Conservation (phyloP, 92 coral and sea anemone genomes). For the Palythoa caribaeorum region DNA sequence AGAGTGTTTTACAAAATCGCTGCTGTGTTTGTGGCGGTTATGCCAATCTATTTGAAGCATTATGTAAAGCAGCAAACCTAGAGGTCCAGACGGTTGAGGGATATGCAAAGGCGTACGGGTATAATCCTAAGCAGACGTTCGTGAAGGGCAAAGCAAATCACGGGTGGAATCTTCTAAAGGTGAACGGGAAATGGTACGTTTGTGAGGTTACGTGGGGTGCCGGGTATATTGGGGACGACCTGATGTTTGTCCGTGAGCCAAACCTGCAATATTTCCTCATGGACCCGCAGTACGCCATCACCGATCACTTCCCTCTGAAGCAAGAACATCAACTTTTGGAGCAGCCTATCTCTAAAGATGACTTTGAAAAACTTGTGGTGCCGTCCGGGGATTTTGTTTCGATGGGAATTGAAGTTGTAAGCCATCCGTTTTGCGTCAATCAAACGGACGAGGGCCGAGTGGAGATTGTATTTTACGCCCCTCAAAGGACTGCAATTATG, state of each 20-base stretch:
- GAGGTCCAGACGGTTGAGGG: constrained; percentile 76
- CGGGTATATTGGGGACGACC: constrained; percentile 74
- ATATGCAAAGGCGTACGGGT: constrained; percentile 82
- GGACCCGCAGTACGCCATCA: constrained; percentile 70
- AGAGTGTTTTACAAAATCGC: constrained; percentile 71
- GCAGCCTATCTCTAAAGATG: constrained; percentile 71
- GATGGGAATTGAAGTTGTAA: constrained; percentile 70
- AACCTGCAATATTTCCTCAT: constrained; percentile 80
- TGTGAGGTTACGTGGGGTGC: constrained; percentile 90
- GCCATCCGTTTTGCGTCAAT: constrained; percentile 77
- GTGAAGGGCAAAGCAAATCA: constrained; percentile 70
- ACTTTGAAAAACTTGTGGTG: constrained; percentile 79
- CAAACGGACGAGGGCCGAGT: constrained; percentile 68
- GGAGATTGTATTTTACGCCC: constrained; percentile 66
- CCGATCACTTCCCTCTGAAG: constrained; percentile 79
- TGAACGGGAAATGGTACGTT: constrained; percentile 75
- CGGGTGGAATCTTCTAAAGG: constrained; percentile 80
- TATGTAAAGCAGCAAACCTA: constrained; percentile 75
- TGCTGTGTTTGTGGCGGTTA: constrained; percentile 73
- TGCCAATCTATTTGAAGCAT: constrained; percentile 75
- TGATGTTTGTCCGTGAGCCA: constrained; percentile 81
- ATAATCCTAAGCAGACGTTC: constrained; percentile 70
- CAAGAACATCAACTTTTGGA: constrained; percentile 76
- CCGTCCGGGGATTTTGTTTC: constrained; percentile 65
- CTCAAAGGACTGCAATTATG: constrained; percentile 54